Base-by-base conservation (phyloP, 2,797 vertebrate genomes). In the Sparidentex hasta region DNA sequence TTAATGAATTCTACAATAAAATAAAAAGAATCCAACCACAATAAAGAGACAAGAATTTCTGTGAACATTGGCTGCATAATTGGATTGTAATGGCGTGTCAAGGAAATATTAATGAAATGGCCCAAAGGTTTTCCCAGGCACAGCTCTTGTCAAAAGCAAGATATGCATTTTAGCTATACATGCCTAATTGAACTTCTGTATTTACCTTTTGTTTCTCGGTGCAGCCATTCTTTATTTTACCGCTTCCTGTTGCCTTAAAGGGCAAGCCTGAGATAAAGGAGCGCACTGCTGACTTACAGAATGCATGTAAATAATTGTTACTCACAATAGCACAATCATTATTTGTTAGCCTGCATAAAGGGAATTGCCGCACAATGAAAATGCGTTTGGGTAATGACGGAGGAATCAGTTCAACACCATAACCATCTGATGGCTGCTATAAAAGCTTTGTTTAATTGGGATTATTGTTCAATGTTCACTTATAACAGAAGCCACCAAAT, bases 21-120 rank as follows among this genome's bases (percentile, higher is more conserved):
- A 82, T 75, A 80, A 85, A 83, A 78, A 65, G 44, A 81, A 85
- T 78, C 55, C 74, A 81, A 75, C 71, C 20, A 52, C 76, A 88
- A 78, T 86, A 74, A 80, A 89, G 83, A 85, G 47, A 67, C 74
- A 65, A 72, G 58, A 69, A 86, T 79, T 73, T 78, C 82, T 76
- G 52, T 78, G 82, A 90, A 92, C 65, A 50, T 46, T 75, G 68
- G 65, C 83, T 69, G 52, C 81, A 58, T 93, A 92, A 94, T 92
- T 93, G 90, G 84, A 85, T 81, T 84, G 79, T 88, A 91, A 92
- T 92, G 75, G 80, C 84, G 81, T 87, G 77, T 91, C 76, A 84
- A 78, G 41, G 54, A 84, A 84, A 91, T 90, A 88, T 88, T 85
- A 89, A 90, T 87, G 74, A 74, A 85, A 82, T 59, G 47, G 72